These are phyloP conservation scores for Loriculus beryllinus DNA, from an alignment of 2,797 vertebrate species.

Conservation along the genomic window DNA sequence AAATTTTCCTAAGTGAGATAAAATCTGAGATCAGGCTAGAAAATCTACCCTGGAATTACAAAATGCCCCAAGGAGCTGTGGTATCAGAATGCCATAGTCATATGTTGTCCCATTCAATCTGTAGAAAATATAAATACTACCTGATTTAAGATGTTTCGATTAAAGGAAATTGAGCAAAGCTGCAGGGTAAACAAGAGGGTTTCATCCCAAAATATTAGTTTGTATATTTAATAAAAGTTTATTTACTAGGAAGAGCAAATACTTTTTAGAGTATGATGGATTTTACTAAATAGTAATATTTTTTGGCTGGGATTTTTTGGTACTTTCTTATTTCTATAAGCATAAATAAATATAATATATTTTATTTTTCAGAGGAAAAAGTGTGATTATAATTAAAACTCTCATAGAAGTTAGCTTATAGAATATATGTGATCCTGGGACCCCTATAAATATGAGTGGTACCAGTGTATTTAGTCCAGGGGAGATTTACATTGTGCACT, in stretches of 20 bases:
- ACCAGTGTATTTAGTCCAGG: not conserved
- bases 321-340: not conserved
- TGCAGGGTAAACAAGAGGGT: conserved; percentile 8
- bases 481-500: conserved; percentile 1
- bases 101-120: not conserved
- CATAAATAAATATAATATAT: not conserved
- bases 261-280: not conserved
- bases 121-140: not conserved
- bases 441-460: not conserved
- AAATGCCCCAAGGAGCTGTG: not conserved
- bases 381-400: conserved; percentile 3
- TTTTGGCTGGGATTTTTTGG: not conserved
- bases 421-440: not conserved
- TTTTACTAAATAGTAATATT: not conserved
- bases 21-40: not conserved
- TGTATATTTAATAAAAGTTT: not conserved
- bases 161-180: conserved; percentile 9
- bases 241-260: not conserved
- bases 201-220: not conserved
- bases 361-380: not conserved
- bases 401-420: not conserved
- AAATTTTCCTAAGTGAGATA: not conserved
- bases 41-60: not conserved
- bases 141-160: conserved; percentile 21
- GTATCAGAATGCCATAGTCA: not conserved